phyloP scores from a whole-genome alignment of 2,888 invertebrate genomes.

The Bembecia ichneumoniformis region DNA sequence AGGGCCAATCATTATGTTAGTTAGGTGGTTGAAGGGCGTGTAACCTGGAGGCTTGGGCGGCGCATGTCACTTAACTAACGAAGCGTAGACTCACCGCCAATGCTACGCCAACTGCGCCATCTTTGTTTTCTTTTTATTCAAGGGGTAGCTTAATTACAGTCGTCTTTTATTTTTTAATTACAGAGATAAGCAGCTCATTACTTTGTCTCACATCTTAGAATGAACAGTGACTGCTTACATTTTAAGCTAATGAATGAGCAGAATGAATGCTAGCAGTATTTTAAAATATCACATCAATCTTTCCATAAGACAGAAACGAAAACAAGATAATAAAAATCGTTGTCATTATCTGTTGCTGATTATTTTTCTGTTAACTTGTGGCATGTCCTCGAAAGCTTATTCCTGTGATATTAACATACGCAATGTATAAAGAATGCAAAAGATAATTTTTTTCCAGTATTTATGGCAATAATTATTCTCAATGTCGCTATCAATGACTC shows the following conservation, averaged over 20 bases:
- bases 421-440: too few relatives aligned
- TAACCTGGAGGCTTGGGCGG: constrained; percentile 49
- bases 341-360: constrained; percentile 56
- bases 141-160: constrained; percentile 27
- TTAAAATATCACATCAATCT: not conserved
- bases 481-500: too few relatives aligned
- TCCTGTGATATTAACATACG: too few relatives aligned
- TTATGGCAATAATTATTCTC: too few relatives aligned
- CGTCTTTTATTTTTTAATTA: constrained; percentile 8
- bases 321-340: constrained; percentile 40
- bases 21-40: constrained; percentile 46
- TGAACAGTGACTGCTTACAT: not conserved
- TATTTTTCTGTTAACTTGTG: constrained; percentile 59
- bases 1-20: constrained; percentile 43
- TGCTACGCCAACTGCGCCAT: constrained; percentile 42
- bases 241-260: not conserved
- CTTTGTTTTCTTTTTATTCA: constrained; percentile 40
- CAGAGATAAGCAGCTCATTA: not conserved
- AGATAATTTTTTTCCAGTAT: too few relatives aligned
- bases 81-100: constrained; percentile 50
- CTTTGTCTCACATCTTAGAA: not conserved
- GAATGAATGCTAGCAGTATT: not conserved
- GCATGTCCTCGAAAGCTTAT: constrained; percentile 37
- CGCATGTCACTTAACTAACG: constrained; percentile 46
- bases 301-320: constrained; percentile 14